Percentiles rank a stretch among this genome's conserved stretches.
phyloP scores from a whole-genome alignment of 1,140 invertebrate genomes.

The fruit fly (Drosophila melanogaster) region Release_6_plus_ISO1_MT NT_033777.3:31726501-31727000 shows the following conservation, averaged over 20 bases:
- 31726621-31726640: conserved; percentile 27
- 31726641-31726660: conserved; percentile 8
- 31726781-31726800: conserved; percentile 58
- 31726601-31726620: conserved; percentile 73
- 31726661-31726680: not conserved
- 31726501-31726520: not conserved
- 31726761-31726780: conserved; percentile 83
- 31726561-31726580: conserved; percentile 24
- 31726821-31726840: conserved; percentile 70
- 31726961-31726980: too few species aligned
- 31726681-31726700: not conserved
- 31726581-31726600: conserved; percentile 57
- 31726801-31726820: conserved; percentile 70
- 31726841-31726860: conserved; percentile 75
- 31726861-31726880: conserved; percentile 8
- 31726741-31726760: conserved; percentile 68
- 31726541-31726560: conserved; percentile 36
- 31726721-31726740: conserved; percentile 38
- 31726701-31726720: conserved; percentile 41
- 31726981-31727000: too few species aligned
- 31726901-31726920: not conserved
- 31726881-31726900: conserved; percentile 17
- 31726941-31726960: too few species aligned
- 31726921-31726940: conserved; percentile 2
- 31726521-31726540: conserved; percentile 27